Percentiles rank a stretch among this genome's conserved stretches.
Conservation (phyloP, 2,888 invertebrate genomes). For the Galeruca laticollis region DNA sequence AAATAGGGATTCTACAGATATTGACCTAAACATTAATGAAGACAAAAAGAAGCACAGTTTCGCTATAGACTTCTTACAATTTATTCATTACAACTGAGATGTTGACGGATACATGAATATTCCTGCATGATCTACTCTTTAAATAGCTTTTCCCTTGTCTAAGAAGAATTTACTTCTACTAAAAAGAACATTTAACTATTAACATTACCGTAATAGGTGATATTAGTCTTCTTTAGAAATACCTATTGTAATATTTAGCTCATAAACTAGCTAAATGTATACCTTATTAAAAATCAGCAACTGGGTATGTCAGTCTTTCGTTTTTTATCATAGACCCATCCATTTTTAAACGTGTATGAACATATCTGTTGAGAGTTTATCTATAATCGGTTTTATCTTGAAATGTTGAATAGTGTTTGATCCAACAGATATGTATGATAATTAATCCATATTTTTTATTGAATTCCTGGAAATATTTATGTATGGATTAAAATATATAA, state of each 20-base stretch:
- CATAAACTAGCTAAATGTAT: not conserved
- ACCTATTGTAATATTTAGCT: conserved; percentile 22
- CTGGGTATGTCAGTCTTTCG: conserved; percentile 30
- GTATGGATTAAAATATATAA: not conserved
- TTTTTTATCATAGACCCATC: conserved; percentile 14
- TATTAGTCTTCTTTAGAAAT: conserved; percentile 33
- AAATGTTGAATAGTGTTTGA: not conserved
- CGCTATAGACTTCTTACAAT: not conserved
- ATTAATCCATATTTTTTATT: not conserved
- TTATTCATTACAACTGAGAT: conserved; percentile 3
- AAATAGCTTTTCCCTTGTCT: not conserved
- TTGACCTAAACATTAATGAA: no score
- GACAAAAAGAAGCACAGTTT: not conserved
- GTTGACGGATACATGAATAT: not conserved
- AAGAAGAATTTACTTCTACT: conserved; percentile 28
- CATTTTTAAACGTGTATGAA: not conserved
- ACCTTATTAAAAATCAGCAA: conserved; percentile 20
- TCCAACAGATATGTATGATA: not conserved
- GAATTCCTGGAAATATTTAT: not conserved
- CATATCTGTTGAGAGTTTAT: not conserved
- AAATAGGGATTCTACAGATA: no score
- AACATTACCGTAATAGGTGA: conserved; percentile 21
- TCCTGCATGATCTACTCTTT: conserved; percentile 13
- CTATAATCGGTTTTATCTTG: not conserved
- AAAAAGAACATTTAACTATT: conserved; percentile 35